Evolutionary conservation across 2,113 vertebrate genomes (phyloP).

Genomic region (Melanostigma gelatinosum): DNA sequence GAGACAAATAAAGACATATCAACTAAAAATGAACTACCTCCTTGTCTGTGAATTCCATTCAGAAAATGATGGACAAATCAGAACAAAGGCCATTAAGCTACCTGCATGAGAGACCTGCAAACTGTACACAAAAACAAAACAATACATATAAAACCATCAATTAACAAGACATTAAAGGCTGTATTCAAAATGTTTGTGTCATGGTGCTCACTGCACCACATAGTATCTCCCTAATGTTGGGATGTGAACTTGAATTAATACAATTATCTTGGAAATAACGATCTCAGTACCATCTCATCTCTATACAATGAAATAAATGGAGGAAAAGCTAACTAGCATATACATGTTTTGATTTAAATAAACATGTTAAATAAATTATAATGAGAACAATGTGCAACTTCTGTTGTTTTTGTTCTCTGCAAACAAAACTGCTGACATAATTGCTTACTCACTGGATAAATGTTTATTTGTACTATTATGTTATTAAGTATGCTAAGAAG

Average conservation of each 20-base stretch:
- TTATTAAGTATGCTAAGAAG: background rate
- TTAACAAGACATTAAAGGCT: background rate
- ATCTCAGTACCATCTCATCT: background rate
- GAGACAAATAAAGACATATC: conserved; percentile 4
- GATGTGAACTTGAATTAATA: background rate
- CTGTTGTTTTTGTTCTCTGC: background rate
- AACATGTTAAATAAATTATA: background rate
- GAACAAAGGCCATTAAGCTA: background rate
- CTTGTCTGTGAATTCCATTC: background rate
- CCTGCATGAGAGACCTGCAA: background rate
- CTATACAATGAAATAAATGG: background rate
- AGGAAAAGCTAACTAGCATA: background rate
- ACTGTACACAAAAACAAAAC: background rate
- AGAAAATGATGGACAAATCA: background rate
- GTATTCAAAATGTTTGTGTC: background rate
- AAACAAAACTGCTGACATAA: background rate
- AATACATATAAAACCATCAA: background rate
- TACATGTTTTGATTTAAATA: background rate
- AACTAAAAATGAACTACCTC: background rate
- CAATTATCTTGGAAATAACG: background rate
- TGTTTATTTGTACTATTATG: background rate
- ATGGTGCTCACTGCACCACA: background rate
- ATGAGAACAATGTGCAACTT: background rate
- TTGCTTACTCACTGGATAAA: background rate
- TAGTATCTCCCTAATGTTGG: background rate